Percentiles rank a stretch among this genome's conserved stretches.
These are phyloP conservation scores for Strigamia transsilvanica DNA, from an alignment of 2,888 invertebrate species.

Conservation along the genomic window DNA sequence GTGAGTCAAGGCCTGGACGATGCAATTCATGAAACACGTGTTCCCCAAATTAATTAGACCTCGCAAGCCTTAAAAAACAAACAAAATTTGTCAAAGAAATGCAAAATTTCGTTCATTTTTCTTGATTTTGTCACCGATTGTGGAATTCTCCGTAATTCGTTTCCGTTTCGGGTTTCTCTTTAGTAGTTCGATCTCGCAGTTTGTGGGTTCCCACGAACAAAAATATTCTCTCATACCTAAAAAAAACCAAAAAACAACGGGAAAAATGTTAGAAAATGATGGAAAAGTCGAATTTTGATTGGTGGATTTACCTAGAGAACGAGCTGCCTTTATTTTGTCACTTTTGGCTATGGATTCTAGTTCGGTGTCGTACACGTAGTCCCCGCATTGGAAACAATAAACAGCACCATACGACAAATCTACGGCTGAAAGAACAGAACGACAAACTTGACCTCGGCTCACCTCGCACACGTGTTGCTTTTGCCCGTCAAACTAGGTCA, in stretches of 20 bases:
- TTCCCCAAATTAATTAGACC: conserved; percentile 95
- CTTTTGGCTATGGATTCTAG: conserved; percentile 65
- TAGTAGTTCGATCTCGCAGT: conserved; percentile 78
- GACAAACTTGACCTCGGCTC: neutral
- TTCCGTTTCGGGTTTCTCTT: conserved; percentile 79
- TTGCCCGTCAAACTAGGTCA: no score
- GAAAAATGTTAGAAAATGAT: neutral
- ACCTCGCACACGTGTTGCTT: neutral
- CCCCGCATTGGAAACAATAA: conserved; percentile 87
- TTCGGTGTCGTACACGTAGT: conserved; percentile 89
- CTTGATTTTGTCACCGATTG: conserved; percentile 70
- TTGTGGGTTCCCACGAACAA: conserved; percentile 81
- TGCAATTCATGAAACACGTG: conserved; percentile 99
- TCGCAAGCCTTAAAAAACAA: conserved; percentile 73
- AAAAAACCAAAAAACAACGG: conserved; percentile 13
- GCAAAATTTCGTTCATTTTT: no score
- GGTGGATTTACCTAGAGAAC: conserved; percentile 59
- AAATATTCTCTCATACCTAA: conserved; percentile 66
- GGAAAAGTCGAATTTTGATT: no score
- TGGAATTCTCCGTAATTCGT: conserved; percentile 80
- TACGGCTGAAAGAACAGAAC: conserved; percentile 70
- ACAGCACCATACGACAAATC: conserved; percentile 89
- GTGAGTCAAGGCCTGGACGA: conserved; percentile 93
- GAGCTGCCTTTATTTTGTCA: conserved; percentile 60
- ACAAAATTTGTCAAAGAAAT: neutral